These are phyloP conservation scores for Sparus aurata DNA, from an alignment of 2,797 vertebrate genomes.

Conservation along the genomic window DNA sequence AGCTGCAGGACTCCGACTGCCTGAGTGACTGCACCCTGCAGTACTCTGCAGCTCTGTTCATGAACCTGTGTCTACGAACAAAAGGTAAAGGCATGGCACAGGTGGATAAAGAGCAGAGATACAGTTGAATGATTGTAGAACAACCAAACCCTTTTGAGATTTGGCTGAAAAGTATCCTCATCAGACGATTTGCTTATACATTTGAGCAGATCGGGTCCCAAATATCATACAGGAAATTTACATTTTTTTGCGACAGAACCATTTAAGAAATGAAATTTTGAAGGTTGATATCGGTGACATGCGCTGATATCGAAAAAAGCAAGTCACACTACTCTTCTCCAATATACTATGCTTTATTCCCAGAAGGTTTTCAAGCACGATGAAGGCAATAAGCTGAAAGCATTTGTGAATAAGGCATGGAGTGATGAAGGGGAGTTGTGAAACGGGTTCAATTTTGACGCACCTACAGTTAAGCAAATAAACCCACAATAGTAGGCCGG, in stretches of 20 bases:
- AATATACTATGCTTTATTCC: too few species aligned
- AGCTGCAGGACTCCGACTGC: slow-evolving; percentile 91
- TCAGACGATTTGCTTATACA: neutral
- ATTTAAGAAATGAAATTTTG: too few species aligned
- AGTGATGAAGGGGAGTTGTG: neutral
- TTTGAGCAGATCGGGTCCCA: neutral
- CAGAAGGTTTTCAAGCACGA: neutral
- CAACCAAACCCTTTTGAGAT: neutral
- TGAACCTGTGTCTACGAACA: slow-evolving; percentile 95
- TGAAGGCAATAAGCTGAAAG: neutral
- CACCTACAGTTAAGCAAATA: neutral
- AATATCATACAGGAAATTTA: neutral
- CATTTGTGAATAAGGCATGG: neutral
- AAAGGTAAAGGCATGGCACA: slow-evolving; percentile 83
- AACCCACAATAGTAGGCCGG: neutral
- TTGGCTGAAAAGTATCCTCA: neutral
- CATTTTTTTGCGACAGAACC: neutral
- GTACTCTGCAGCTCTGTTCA: slow-evolving; percentile 92
- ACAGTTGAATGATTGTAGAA: neutral
- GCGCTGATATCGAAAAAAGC: too few species aligned
- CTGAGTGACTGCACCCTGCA: slow-evolving; percentile 94
- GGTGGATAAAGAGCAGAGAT: neutral
- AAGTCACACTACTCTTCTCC: too few species aligned
- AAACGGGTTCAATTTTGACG: neutral
- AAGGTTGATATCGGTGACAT: neutral